Conservation (phyloP, 2,888 invertebrate genomes). For the Hemaris fuciformis region DNA sequence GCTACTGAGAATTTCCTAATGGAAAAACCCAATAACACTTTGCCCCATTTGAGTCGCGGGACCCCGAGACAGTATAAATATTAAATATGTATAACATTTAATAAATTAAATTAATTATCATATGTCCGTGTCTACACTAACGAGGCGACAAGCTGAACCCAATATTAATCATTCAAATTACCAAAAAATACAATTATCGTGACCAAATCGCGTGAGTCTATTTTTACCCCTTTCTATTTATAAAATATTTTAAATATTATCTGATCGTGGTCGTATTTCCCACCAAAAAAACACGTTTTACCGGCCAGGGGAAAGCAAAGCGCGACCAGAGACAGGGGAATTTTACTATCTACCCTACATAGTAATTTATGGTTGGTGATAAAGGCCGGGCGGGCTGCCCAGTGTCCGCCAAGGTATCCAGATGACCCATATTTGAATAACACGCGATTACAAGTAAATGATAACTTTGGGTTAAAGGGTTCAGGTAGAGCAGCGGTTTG, state of each 20-base stretch:
- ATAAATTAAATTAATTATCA: too few species aligned
- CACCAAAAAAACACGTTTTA: background rate
- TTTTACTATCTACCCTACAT: slow-evolving; percentile 6
- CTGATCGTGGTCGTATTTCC: background rate
- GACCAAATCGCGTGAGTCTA: background rate
- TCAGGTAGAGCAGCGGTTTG: background rate
- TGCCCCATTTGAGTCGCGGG: too few species aligned
- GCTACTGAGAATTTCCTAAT: too few species aligned
- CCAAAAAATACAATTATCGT: background rate
- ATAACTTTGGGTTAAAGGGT: background rate
- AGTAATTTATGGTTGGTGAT: slow-evolving; percentile 28
- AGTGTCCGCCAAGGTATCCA: too few species aligned
- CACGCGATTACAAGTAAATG: slow-evolving; percentile 1
- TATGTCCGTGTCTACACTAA: too few species aligned
- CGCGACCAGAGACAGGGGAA: background rate
- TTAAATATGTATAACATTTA: too few species aligned
- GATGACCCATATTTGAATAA: slow-evolving; percentile 12
- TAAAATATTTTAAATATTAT: background rate
- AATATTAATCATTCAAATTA: too few species aligned
- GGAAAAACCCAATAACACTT: too few species aligned
- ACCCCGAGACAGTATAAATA: too few species aligned
- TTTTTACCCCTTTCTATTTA: background rate
- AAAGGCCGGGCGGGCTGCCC: background rate
- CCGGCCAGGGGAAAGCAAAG: background rate
- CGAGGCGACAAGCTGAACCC: too few species aligned